These are phyloP conservation scores for Halocynthia aurantium DNA, from an alignment of 23 tunicate species.

Conservation along the genomic window DNA sequence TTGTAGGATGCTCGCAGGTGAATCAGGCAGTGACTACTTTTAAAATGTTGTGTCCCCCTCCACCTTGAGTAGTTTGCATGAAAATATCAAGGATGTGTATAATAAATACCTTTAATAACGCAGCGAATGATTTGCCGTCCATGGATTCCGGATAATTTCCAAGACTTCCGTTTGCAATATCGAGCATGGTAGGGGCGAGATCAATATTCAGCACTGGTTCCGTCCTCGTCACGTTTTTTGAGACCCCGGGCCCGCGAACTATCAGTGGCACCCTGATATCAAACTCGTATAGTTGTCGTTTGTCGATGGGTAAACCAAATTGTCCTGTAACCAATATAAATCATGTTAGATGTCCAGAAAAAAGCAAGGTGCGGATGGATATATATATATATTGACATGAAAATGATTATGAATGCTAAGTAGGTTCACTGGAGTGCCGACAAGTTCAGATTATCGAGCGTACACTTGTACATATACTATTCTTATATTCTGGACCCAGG, in stretches of 20 bases:
- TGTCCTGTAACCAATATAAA: constrained; percentile 50
- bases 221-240: constrained; percentile 52
- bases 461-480: too few relatives aligned
- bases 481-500: too few relatives aligned
- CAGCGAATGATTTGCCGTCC: constrained; percentile 74
- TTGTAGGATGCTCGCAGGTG: too few relatives aligned
- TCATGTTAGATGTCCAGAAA: neutral
- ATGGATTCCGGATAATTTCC: constrained; percentile 41
- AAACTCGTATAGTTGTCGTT: constrained; percentile 90
- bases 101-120: constrained; percentile 37
- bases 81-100: too few relatives aligned
- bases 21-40: neutral
- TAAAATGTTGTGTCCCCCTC: neutral
- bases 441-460: too few relatives aligned
- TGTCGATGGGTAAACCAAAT: constrained; percentile 90
- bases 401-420: too few relatives aligned
- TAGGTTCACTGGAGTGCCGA: too few relatives aligned
- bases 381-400: too few relatives aligned
- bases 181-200: constrained; percentile 84
- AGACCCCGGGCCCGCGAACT: constrained; percentile 84
- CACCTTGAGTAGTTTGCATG: too few relatives aligned
- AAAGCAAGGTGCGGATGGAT: too few relatives aligned
- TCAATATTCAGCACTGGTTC: constrained; percentile 71
- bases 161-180: constrained; percentile 51
- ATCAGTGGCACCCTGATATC: constrained; percentile 88